Conservation (phyloP, 2,888 invertebrate species). For the Gryllus longicercus region DNA sequence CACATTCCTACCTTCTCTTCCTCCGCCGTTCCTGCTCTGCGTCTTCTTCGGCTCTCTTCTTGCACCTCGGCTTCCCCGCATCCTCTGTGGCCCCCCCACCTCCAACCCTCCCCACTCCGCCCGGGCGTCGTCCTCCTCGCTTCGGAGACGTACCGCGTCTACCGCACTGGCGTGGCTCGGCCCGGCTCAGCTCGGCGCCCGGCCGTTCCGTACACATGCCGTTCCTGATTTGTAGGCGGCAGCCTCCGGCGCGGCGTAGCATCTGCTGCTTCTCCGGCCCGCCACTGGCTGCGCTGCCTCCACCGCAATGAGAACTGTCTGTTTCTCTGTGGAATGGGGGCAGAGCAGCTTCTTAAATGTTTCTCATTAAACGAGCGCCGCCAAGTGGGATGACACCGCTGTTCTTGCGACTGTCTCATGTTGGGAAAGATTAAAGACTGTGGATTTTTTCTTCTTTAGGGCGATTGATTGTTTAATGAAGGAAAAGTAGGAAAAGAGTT, state of each 20-base stretch:
- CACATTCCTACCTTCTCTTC: neutral
- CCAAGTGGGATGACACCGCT: too few relatives aligned
- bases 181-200: neutral
- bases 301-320: too few relatives aligned
- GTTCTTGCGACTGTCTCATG: too few relatives aligned
- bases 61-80: neutral
- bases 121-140: neutral
- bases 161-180: neutral
- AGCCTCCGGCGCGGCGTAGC: neutral
- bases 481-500: too few relatives aligned
- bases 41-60: neutral
- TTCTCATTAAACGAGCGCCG: too few relatives aligned
- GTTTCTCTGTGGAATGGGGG: too few relatives aligned
- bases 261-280: neutral
- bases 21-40: neutral
- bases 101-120: neutral
- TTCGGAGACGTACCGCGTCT: neutral
- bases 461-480: too few relatives aligned
- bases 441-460: too few relatives aligned
- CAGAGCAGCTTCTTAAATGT: too few relatives aligned
- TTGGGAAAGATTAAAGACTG: too few relatives aligned
- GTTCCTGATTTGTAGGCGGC: neutral
- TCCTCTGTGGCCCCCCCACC: neutral
- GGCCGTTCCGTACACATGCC: slow-evolving; percentile 9
- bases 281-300: neutral